Conservation (phyloP, 1,140 invertebrate genomes). For the Dendroctonus ponderosae region DNA sequence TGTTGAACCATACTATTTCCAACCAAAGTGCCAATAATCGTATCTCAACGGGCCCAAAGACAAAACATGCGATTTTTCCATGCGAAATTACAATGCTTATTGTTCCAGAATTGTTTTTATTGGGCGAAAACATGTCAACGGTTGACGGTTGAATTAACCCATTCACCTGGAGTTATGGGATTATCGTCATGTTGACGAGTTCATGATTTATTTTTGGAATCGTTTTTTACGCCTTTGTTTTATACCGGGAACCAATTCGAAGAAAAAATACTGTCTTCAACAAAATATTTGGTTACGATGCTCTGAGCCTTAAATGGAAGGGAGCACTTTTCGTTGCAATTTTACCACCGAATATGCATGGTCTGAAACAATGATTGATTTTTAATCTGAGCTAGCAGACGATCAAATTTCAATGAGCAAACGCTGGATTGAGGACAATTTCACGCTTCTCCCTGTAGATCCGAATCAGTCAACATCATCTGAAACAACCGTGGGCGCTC, state of each 20-base stretch:
- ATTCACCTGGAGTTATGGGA: conserved; percentile 11
- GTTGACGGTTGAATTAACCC: conserved; percentile 18
- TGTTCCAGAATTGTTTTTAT: conserved; percentile 14
- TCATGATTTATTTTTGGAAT: not conserved
- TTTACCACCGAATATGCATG: no score
- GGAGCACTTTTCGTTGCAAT: not conserved
- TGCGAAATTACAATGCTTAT: conserved; percentile 9
- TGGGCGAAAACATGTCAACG: conserved; percentile 11
- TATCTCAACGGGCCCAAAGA: conserved; percentile 10
- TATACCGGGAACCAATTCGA: not conserved
- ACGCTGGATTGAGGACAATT: not conserved
- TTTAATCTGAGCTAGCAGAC: not conserved
- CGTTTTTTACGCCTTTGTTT: not conserved
- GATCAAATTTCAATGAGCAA: not conserved
- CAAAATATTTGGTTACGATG: not conserved
- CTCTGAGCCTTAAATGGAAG: not conserved
- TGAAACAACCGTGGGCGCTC: conserved; percentile 16
- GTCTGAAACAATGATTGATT: no score
- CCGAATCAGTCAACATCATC: not conserved
- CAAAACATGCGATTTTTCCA: conserved; percentile 11
- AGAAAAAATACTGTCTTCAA: not conserved
- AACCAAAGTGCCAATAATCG: conserved; percentile 11
- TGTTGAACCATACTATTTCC: not conserved
- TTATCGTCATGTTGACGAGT: not conserved
- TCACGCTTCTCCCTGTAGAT: not conserved